These are phyloP conservation scores for Typhlomys cinereus DNA, from an alignment of 2,113 vertebrate genomes.

Conservation along the genomic window DNA sequence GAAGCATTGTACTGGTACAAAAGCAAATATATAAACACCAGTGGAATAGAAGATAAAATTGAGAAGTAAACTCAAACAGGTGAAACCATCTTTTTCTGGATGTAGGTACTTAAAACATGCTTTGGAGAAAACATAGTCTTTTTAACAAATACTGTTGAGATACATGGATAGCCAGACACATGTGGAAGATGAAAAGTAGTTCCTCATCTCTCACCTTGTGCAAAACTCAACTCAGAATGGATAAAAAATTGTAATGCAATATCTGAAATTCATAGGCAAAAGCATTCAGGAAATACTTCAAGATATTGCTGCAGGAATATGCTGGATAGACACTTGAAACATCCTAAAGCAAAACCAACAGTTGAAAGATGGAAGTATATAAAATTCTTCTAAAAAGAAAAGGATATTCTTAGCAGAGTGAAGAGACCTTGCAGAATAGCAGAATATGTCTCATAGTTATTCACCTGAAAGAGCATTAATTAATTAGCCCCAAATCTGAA, in stretches of 20 bases:
- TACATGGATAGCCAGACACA: neutral
- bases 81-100: neutral
- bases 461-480: neutral
- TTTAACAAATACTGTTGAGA: neutral
- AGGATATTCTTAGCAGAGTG: neutral
- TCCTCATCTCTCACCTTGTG: neutral
- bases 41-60: no score
- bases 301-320: neutral
- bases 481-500: neutral
- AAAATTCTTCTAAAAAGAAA: neutral
- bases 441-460: neutral
- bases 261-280: neutral
- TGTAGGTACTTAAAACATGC: neutral
- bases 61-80: neutral
- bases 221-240: neutral
- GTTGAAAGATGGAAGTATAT: neutral
- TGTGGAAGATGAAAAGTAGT: neutral
- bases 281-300: neutral
- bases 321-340: neutral
- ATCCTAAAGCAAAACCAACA: neutral
- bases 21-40: neutral
- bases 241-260: neutral
- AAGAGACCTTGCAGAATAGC: neutral
- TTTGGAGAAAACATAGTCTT: neutral
- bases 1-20: neutral